Evolutionary conservation across 2,797 vertebrate species (phyloP).

Genomic region (Smutsia gigantea): DNA sequence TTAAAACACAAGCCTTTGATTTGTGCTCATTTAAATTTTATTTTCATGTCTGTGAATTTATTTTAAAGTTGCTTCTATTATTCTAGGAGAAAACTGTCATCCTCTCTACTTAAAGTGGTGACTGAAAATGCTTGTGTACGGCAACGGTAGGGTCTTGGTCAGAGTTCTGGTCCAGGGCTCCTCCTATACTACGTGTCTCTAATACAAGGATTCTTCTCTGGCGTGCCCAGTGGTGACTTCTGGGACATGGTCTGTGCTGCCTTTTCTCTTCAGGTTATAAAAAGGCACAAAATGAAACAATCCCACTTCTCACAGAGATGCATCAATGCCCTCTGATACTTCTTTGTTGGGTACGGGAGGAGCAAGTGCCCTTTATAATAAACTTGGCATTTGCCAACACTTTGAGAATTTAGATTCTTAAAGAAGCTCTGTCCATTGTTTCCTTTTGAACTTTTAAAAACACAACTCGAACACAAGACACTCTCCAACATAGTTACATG

Average conservation of each 20-base stretch:
- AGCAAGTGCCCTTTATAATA: neutral
- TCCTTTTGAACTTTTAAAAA: slow-evolving; percentile 57
- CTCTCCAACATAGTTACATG: slow-evolving; percentile 47
- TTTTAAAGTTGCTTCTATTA: neutral
- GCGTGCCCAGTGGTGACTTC: neutral
- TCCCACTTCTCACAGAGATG: neutral
- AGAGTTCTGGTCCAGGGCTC: neutral
- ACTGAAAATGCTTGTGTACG: fast-evolving
- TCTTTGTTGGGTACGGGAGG: neutral
- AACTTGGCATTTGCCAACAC: neutral
- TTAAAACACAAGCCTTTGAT: neutral
- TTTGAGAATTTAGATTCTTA: slow-evolving; percentile 26
- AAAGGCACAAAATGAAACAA: neutral
- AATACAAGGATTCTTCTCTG: neutral
- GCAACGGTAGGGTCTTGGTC: neutral
- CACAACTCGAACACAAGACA: slow-evolving; percentile 57
- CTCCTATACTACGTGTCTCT: neutral
- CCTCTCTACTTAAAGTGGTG: neutral
- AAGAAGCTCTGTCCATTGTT: slow-evolving; percentile 40
- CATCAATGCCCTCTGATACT: neutral
- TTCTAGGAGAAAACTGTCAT: neutral
- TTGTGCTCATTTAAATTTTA: neutral
- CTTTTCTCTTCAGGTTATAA: slow-evolving; percentile 20
- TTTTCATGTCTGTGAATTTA: neutral
- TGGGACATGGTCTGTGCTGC: neutral